A percentile compares a stretch with the other conserved stretches of the same genome.
Conservation (phyloP, 2,888 invertebrate genomes). For the Oligia fasciuncula region DNA sequence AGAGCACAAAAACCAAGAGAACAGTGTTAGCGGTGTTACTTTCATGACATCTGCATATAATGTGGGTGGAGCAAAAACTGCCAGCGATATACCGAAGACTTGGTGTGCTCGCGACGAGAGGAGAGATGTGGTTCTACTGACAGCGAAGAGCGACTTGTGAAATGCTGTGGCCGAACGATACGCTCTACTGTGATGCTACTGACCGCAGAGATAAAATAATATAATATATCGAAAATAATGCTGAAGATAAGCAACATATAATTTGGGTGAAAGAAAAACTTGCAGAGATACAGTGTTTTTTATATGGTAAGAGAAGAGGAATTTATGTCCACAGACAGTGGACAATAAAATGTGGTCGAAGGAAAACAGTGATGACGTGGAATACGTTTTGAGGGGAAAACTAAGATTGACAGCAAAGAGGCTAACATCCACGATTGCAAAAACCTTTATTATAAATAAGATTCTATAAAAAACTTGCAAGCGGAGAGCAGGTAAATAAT, state of each 20-base stretch:
- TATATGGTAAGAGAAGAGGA: not conserved
- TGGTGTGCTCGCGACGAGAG: constrained; percentile 55
- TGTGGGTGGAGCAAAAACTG: constrained; percentile 72
- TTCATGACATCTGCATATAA: constrained; percentile 82
- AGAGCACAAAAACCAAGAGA: constrained; percentile 71
- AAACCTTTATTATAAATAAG: not conserved
- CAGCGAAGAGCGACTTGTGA: not conserved
- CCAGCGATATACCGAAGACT: constrained; percentile 42
- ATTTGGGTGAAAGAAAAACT: constrained; percentile 71
- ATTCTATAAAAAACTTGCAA: not conserved
- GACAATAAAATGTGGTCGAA: not conserved
- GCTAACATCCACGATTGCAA: not conserved
- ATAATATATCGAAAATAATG: not conserved
- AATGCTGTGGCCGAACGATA: not conserved
- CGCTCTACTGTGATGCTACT: not conserved
- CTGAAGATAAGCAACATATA: constrained; percentile 66
- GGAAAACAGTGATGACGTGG: not conserved
- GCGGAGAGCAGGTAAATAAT: not conserved
- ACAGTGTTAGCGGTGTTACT: constrained; percentile 77
- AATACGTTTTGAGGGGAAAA: not conserved
- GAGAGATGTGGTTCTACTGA: constrained; percentile 27
- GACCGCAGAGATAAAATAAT: not conserved
- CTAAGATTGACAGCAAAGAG: not conserved
- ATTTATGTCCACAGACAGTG: not conserved
- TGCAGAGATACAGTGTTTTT: not conserved